Percentiles rank a stretch among this genome's conserved stretches.
Conservation (phyloP, 2,888 invertebrate genomes). For the Baccha elongata region DNA sequence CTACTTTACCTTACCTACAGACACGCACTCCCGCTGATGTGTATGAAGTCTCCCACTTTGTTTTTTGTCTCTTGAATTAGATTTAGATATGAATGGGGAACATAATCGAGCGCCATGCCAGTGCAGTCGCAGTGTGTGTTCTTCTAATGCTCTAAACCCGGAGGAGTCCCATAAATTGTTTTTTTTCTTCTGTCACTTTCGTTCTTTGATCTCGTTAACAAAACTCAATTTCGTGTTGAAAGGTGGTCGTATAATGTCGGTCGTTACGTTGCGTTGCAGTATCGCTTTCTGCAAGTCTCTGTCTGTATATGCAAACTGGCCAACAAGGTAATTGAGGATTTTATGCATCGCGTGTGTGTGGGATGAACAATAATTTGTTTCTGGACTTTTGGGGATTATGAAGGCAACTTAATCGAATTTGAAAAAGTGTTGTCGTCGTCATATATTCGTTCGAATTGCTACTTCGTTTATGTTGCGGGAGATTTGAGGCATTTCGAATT, state of each 20-base stretch:
- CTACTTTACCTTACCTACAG: background rate
- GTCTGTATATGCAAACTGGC: background rate
- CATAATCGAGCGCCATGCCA: constrained; percentile 23
- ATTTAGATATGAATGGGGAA: constrained; percentile 2
- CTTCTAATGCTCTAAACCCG: constrained; percentile 30
- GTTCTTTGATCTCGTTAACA: constrained; percentile 72
- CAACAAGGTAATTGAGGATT: constrained; percentile 52
- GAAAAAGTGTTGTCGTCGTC: constrained; percentile 52
- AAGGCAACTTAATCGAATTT: constrained; percentile 68
- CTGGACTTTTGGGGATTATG: constrained; percentile 58
- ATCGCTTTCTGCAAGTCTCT: constrained; percentile 12
- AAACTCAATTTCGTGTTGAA: constrained; percentile 67
- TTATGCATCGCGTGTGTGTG: constrained; percentile 57
- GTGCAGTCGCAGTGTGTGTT: background rate
- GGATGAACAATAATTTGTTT: constrained; percentile 56
- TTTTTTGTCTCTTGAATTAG: background rate
- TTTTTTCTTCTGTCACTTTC: constrained; percentile 70
- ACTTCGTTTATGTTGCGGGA: constrained; percentile 19
- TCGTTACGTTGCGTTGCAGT: constrained; percentile 25
- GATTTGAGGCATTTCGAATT: constrained; percentile 49
- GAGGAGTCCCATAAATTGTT: constrained; percentile 65
- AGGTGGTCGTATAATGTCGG: constrained; percentile 43
- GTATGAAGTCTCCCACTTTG: constrained; percentile 20
- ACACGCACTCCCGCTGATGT: constrained; percentile 1
- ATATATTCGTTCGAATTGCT: constrained; percentile 1